Evolutionary conservation across 2,797 vertebrate species (phyloP), one percentile per base, ranked within the genome.

Genomic region (Scolopax rusticola): DNA sequence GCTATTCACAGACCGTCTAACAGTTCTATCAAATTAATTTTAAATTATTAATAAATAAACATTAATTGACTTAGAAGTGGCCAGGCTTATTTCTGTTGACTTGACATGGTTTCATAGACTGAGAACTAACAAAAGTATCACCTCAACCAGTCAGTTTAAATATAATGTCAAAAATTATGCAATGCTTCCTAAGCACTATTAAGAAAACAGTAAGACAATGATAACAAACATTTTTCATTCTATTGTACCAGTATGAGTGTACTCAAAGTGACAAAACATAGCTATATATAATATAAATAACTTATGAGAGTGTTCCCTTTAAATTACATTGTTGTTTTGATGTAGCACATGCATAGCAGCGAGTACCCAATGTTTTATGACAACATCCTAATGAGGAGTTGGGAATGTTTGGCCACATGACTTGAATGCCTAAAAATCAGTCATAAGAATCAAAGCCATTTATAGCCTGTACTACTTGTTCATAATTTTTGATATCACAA

Each of bases 371-470:
- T 27, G 38, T 61, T 94, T 92, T 59, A 95, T 54, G 69, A 93
- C 82, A 89, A 90, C 75, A 84, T 59, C 61, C 69, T 81, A 88
- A 92, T 71, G 73, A 73, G 65, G 54, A 81, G 24, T 2, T 41
- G 54, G 69, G 69, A 93, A 86, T 75, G 74, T 88, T 65, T 90
- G 87, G 71, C 57, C 69, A 84, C 1, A 11, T 85, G 73, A 96
- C 80, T 43, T 15, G 19, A 78, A 93, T 63, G 73, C 65, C 80
- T 78, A 63, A 89, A 94, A 87, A 32, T 50, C 38, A 54, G 79
- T 73, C 82, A 51, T 65, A 92, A 78, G 61, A 88, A 95, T 63
- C 47, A 69, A 87, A 90, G 57, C 45, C 45, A 92, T 63, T 92
- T 91, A 87, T 14, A 91, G 61, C 63, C 64, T 51, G 16, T 32